Evolutionary conservation across 2,888 invertebrate genomes (phyloP), one percentile per base, ranked within the genome.

Genomic region (Tolmerus cingulatus): DNA sequence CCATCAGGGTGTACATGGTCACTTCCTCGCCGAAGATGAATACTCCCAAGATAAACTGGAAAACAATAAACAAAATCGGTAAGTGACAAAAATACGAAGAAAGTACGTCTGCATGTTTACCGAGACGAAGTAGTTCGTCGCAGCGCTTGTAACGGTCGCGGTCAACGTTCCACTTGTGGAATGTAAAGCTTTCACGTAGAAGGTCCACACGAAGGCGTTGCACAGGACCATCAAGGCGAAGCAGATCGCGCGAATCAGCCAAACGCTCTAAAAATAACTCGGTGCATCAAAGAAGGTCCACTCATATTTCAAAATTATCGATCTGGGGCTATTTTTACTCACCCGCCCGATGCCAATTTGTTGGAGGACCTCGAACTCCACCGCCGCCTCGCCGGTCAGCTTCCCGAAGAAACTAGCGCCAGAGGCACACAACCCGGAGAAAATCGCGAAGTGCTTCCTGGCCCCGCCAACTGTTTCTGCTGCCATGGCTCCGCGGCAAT

Each of bases 1-100:
- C 97, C 12, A 94, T 90, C 95, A 96, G 96, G 95, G 97, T 97
- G 51, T 94, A 91, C 7, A 95, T 81, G 0, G 96, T 94, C 0
- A 96, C 94, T 0, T 94, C 93, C 92, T 97, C 97, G 27, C 94
- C 93, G 92, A 97, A 97, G 74, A 97, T 90, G 8, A 95, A 88
- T 86, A 94, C 93, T 5, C 97, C 97, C 87, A 96, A 93, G 55
- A 96, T 87, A 74, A 96, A 97, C 97, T 97, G 93, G 55, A 93
- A 74, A 12, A 12, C 12, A 40, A 40, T 40, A 12, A 40, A 40
- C 9, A 7, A 40, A 40, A 40, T 40, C 2, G 2, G 9, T 40
- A 1, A 40, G 2, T 12, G 37, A 37, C 9, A 2, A 9, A 37
- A 37, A 37, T 40, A 12, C 12, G 8, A 12, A 40, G 12, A 40